Evolutionary conservation across 2,888 invertebrate genomes (phyloP).

Genomic region (Beris chalybata): DNA sequence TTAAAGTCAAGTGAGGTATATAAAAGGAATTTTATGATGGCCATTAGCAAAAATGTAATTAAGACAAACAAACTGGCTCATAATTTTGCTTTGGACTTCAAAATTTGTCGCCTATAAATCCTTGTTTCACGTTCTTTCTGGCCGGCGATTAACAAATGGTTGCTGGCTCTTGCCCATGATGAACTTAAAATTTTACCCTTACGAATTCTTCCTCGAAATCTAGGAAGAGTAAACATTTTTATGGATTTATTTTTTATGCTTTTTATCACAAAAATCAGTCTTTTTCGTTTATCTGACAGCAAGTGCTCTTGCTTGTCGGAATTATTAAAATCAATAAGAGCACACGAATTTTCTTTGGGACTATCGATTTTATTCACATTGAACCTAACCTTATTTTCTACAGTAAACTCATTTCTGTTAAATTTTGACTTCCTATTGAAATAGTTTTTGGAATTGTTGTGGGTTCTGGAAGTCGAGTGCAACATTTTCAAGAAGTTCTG

Average conservation of each 20-base stretch:
- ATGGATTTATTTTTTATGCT: neutral
- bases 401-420: too few species aligned
- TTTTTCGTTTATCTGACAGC: conserved; percentile 10
- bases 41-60: conserved; percentile 39
- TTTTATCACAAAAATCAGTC: conserved; percentile 23
- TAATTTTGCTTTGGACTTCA: conserved; percentile 37
- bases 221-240: neutral
- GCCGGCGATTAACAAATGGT: conserved; percentile 12
- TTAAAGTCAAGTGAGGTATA: conserved; percentile 35
- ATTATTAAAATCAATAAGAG: conserved; percentile 36
- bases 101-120: conserved; percentile 39
- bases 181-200: neutral
- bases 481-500: too few species aligned
- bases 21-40: conserved; percentile 36
- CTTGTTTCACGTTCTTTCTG: conserved; percentile 31
- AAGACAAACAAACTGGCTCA: conserved; percentile 38
- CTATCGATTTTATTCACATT: too few species aligned
- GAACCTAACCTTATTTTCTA: too few species aligned
- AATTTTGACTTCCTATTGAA: too few species aligned
- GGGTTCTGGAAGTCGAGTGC: too few species aligned
- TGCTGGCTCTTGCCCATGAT: neutral
- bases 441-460: too few species aligned
- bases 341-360: conserved; percentile 34
- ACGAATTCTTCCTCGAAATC: neutral
- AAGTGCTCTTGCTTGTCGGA: conserved; percentile 30